Evolutionary conservation across 2,888 invertebrate genomes (phyloP).

Genomic region (Phaedon cochleariae): DNA sequence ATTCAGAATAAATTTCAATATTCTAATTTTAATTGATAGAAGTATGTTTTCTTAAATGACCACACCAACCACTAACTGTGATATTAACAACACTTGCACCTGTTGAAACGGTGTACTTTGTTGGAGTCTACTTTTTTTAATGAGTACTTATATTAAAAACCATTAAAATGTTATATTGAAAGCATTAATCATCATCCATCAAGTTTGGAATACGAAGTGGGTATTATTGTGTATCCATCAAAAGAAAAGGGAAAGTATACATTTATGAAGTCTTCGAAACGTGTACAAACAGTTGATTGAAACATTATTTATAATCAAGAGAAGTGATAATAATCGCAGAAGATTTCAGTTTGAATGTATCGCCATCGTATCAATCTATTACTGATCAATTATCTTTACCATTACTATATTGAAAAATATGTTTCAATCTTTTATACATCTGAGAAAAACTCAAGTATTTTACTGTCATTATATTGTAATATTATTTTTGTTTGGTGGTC

Average conservation of each 20-base stretch:
- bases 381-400: no score
- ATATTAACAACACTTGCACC: constrained; percentile 41
- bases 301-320: not conserved
- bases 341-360: no score
- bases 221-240: not conserved
- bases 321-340: not conserved
- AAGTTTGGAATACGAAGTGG: constrained; percentile 19
- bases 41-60: constrained; percentile 33
- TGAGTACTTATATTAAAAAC: constrained; percentile 31
- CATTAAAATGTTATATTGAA: constrained; percentile 33
- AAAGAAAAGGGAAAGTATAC: not conserved
- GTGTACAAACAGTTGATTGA: not conserved
- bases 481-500: no score
- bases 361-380: no score
- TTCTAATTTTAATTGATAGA: constrained; percentile 39
- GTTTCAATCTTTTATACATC: no score
- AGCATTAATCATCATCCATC: constrained; percentile 35
- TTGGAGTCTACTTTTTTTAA: constrained; percentile 41
- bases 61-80: constrained; percentile 38
- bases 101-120: constrained; percentile 36
- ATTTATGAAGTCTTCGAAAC: not conserved
- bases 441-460: no score
- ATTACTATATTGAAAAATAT: no score
- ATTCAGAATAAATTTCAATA: no score
- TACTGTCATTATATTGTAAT: no score